Evolutionary conservation across 2,888 invertebrate species (phyloP).

Genomic region (Andrena haemorrhoa): DNA sequence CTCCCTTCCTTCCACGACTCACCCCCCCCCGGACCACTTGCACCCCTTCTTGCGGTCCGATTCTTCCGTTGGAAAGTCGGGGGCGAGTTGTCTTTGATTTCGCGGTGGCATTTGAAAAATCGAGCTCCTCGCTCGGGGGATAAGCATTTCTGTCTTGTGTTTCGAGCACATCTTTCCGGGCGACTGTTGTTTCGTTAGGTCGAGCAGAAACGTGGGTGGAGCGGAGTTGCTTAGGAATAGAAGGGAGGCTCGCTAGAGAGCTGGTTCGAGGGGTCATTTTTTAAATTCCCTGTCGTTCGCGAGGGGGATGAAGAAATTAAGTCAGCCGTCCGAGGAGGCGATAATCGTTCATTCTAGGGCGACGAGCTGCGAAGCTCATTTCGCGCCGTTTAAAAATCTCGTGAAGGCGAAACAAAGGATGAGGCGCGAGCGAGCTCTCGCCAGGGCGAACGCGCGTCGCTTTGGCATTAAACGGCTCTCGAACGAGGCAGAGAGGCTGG

Average conservation of each 20-base stretch:
- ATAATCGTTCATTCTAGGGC: constrained; percentile 76
- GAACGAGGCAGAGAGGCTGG: constrained; percentile 69
- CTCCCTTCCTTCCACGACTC: constrained; percentile 48
- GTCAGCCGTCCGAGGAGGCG: constrained; percentile 72
- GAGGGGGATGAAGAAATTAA: constrained; percentile 72
- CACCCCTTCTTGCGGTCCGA: constrained; percentile 24
- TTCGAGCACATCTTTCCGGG: not conserved
- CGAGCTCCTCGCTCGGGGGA: not conserved
- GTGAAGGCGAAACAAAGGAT: constrained; percentile 81
- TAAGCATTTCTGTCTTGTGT: not conserved
- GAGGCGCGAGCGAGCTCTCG: constrained; percentile 66
- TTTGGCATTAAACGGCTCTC: constrained; percentile 77
- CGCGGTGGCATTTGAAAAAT: not conserved
- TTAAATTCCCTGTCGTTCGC: constrained; percentile 56
- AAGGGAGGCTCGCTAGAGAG: not conserved
- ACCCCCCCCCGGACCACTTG: constrained; percentile 12
- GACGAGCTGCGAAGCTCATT: constrained; percentile 77
- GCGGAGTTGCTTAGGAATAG: not conserved
- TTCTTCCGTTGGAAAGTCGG: constrained; percentile 29
- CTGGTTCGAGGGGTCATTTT: constrained; percentile 46
- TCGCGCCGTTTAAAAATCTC: constrained; percentile 82
- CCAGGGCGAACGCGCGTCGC: constrained; percentile 69
- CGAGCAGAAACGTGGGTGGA: not conserved
- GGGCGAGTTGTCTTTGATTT: constrained; percentile 38
- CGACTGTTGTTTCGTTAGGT: not conserved